Percentiles rank a stretch among this genome's conserved stretches.
These are phyloP conservation scores for Sylvilagus bachmani DNA, from an alignment of 2,113 vertebrate genomes.

Conservation along the genomic window DNA sequence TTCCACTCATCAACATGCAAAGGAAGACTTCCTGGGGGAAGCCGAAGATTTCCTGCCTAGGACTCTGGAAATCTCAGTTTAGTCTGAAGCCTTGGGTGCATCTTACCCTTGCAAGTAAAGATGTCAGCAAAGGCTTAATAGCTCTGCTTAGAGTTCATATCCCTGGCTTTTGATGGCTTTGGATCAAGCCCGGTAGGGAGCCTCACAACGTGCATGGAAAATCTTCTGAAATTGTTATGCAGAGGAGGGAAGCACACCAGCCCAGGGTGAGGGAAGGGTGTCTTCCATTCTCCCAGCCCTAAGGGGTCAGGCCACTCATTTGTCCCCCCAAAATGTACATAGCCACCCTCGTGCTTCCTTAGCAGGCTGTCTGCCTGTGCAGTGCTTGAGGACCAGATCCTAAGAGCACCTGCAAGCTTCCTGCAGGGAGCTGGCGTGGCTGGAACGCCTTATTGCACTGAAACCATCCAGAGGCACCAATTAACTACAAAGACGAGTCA, in stretches of 20 bases:
- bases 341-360: neutral
- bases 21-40: neutral
- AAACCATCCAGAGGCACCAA: neutral
- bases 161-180: neutral
- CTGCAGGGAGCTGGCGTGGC: neutral
- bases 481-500: neutral
- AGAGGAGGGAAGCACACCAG: neutral
- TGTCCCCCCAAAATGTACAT: neutral
- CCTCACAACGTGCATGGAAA: neutral
- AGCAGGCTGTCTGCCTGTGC: neutral
- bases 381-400: neutral
- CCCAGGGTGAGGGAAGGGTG: neutral
- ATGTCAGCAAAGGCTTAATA: neutral
- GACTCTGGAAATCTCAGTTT: neutral
- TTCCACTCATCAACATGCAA: slow-evolving; percentile 7
- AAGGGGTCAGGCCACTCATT: neutral
- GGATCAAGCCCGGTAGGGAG: neutral
- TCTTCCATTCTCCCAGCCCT: neutral
- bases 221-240: neutral
- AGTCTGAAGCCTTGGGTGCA: neutral
- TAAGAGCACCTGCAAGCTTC: neutral
- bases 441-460: neutral
- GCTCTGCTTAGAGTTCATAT: slow-evolving; percentile 2
- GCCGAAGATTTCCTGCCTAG: neutral
- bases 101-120: neutral